Evolutionary conservation across 2,888 invertebrate species (phyloP), one percentile per base, ranked within the genome.

Genomic region (Chrysolina haemoptera): DNA sequence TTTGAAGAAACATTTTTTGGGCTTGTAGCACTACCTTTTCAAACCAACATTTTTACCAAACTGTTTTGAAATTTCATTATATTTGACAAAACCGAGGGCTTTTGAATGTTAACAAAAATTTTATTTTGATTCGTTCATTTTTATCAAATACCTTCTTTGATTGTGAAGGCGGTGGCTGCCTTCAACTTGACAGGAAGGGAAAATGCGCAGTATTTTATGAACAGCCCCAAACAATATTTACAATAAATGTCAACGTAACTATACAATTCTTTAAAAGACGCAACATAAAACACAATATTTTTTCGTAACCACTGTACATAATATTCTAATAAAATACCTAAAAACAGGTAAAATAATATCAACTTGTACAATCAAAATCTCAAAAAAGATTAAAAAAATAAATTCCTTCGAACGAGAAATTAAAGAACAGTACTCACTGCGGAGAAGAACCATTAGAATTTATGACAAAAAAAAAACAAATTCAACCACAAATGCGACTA

Each of bases 221-320:
- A 20, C 53, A 53, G 18, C 12, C 53, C 53, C 81, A 84, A 84
- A 84, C 82, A 84, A 82, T 85, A 84, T 84, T 75, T 85, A 84
- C 84, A 85, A 78, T 79, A 80, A 79, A 79, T 76, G 76, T 78
- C 77, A 79, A 80, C 79, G 64, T 77, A 79, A 78, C 73, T 74
- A 70, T 76, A 78, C 75, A 75, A 71, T 75, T 75, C 73, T 78
- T 70, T 77, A 77, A 74, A 75, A 78, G 71, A 77, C 73, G 73
- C 67, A 80, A 77, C 73, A 76, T 73, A 77, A 73, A 80, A 77
- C 73, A 75, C 74, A 76, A 73, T 70, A 68, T 71, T 53, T 66
- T 68, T 64, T 70, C 53, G 55, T 72, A 73, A 73, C 70, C 66
- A 67, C 16, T 74, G 67, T 78, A 75, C 71, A 78, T 74, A 79